Evolutionary conservation across 2,797 vertebrate genomes (phyloP), one percentile per base, ranked within the genome.

Genomic region (Cyprinella venusta): DNA sequence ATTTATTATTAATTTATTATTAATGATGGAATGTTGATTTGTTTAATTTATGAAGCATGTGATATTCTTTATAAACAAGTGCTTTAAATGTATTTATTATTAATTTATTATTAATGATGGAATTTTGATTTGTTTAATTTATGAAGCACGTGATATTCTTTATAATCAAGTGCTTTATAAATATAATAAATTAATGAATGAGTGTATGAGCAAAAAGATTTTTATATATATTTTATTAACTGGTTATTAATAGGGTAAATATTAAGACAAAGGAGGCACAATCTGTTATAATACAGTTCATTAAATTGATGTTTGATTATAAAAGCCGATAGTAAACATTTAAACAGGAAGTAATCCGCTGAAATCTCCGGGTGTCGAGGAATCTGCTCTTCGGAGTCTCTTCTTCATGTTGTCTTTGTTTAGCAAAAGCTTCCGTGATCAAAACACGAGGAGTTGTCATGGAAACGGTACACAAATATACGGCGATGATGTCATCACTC

Each of bases 361-460:
- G 13, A 45, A 45, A 15, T 4, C 45, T 45, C 42, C 12, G 15
- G 50, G n/a, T 70, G 26, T 59, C 7, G n/a, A 59, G 79, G 38
- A 61, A 45, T 70, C 10, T 59, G 15, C 19, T 75, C 50, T 72
- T 50, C 12, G 19, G 12, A 61, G 68, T 10, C 40, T 67, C 52
- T 19, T 30, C 78, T 19, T 30, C 78, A 59, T 80, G 52, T 45
- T 61, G 26, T 52, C 16, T 38, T 52, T 81, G 79, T 85, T 70
- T 76, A 72, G 83, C 64, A 6, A 76, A 85, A 80, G 64, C 74
- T 76, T 33, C 24, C 21, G 7, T 63, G 50, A 63, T 69, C 56
- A n/a, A n/a, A 75, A 78, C 79, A 64, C 36, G 50, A 48, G 6
- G 48, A 36, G 56, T 13, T 48, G 36, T 16, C 79, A 56, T 80